phyloP scores from a whole-genome alignment of 2,113 vertebrate genomes.

The Menura novaehollandiae region DNA sequence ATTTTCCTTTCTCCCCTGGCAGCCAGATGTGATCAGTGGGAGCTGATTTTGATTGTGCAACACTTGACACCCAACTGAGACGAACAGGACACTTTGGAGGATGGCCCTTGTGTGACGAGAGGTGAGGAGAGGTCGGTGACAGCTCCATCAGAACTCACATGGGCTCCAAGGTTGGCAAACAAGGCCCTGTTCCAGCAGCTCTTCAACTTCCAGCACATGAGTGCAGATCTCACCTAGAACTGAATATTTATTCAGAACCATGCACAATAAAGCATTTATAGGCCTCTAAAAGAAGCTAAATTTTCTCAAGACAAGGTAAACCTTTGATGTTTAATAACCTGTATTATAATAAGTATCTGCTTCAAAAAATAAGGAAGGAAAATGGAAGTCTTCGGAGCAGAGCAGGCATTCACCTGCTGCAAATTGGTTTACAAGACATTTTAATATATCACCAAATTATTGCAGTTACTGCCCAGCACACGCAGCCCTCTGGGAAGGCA shows the following conservation, averaged over 20 bases:
- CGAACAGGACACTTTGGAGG: not conserved
- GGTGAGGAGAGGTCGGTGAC: not conserved
- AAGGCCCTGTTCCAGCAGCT: not conserved
- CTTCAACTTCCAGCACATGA: not conserved
- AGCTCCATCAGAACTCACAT: not conserved
- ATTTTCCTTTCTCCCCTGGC: not conserved
- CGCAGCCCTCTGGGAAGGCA: not conserved
- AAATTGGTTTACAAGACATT: slow-evolving; percentile 48
- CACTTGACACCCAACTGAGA: not conserved
- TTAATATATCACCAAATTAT: not conserved
- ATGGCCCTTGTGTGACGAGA: not conserved
- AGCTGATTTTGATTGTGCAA: not conserved
- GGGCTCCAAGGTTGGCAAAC: not conserved
- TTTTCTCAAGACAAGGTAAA: slow-evolving; percentile 63
- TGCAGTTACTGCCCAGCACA: not conserved
- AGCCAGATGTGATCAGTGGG: accelerated
- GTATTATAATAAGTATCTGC: slow-evolving; percentile 46
- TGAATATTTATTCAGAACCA: slow-evolving; percentile 45
- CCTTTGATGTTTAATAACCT: slow-evolving; percentile 61
- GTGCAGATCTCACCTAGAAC: not conserved
- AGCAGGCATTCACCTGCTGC: slow-evolving; percentile 30
- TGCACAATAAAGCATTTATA: slow-evolving; percentile 57
- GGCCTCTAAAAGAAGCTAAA: slow-evolving; percentile 51
- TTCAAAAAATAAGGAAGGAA: not conserved
- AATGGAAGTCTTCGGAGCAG: slow-evolving; percentile 12